Evolutionary conservation across 2,113 vertebrate genomes (phyloP), one percentile per base, ranked within the genome.

Genomic region (Progne subis): DNA sequence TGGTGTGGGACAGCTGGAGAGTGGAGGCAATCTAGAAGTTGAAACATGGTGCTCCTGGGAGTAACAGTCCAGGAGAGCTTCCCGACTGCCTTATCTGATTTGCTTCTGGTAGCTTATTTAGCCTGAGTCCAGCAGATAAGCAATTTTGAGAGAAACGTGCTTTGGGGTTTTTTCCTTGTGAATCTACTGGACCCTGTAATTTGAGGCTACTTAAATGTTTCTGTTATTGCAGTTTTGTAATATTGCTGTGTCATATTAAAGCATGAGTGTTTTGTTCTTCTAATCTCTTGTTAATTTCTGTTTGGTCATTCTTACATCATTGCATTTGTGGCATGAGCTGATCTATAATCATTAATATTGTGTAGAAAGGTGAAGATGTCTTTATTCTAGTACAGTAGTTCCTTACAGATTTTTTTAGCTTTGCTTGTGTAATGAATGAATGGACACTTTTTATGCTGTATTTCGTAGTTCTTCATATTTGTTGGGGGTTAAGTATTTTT

Each of bases 131-230:
- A 23, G 46, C 26, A 23, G 16, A 16, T 34, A 61, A 72, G 8
- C 8, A 50, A 77, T 46, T 24, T 24, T 76, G 8, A 77, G 25
- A 57, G 50, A 77, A 86, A 61, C 0, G 0, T 23, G 5, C 5
- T 50, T 82, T 20, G 12, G 15, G 1, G 6, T 28, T 74, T 43
- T 79, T 69, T 2, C 10, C 12, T 71, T 86, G 15, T 72, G 21
- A 77, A 28, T 41, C 10, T 52, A 41, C 11, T 61, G 37, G 47
- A 43, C 26, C 4, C 8, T 61, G 28, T 68, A 6, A 28, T 79
- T 46, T 72, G 87, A 21, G 52, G 18, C 21, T 59, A 34, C 69
- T 74, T 63, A 55, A 55, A n/a, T 50, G 12, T 74, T 93, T 74
- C 1, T 3, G 15, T 61, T 65, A 43, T 10, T 1, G 0, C 14